Evolutionary conservation across 2,797 vertebrate genomes (phyloP).

Genomic region (Nasua narica): DNA sequence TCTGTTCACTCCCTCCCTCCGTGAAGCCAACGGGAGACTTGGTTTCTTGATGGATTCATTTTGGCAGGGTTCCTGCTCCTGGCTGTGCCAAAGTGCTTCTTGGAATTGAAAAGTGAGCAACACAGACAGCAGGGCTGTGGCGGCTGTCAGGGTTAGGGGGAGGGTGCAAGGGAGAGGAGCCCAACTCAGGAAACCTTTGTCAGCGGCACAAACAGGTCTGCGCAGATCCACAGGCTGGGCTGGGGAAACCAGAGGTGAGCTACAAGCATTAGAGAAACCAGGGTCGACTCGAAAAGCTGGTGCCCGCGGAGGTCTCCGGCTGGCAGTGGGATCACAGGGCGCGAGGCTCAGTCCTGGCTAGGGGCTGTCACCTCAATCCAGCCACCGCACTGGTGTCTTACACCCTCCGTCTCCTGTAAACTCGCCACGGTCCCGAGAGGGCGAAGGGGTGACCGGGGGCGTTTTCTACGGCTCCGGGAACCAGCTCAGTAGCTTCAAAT

Average conservation of each 20-base stretch:
- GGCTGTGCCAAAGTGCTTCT: background rate
- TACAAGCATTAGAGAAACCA: background rate
- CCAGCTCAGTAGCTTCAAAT: background rate
- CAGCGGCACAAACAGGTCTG: background rate
- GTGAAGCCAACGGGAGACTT: background rate
- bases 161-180: background rate
- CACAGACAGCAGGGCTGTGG: background rate
- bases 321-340: fast-evolving
- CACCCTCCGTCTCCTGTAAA: too few relatives aligned
- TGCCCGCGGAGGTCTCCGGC: background rate
- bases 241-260: background rate
- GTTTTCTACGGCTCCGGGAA: background rate
- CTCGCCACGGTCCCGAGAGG: too few relatives aligned
- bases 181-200: background rate
- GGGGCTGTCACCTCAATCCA: too few relatives aligned
- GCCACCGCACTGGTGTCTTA: fast-evolving
- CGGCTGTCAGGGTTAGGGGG: background rate
- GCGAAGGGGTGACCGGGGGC: fast-evolving
- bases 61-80: background rate
- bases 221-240: background rate
- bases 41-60: background rate
- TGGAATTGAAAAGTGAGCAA: background rate
- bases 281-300: background rate
- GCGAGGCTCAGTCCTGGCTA: background rate
- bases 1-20: background rate